Base-by-base conservation (phyloP, 2,888 invertebrate species). In the Agrochola macilenta region DNA sequence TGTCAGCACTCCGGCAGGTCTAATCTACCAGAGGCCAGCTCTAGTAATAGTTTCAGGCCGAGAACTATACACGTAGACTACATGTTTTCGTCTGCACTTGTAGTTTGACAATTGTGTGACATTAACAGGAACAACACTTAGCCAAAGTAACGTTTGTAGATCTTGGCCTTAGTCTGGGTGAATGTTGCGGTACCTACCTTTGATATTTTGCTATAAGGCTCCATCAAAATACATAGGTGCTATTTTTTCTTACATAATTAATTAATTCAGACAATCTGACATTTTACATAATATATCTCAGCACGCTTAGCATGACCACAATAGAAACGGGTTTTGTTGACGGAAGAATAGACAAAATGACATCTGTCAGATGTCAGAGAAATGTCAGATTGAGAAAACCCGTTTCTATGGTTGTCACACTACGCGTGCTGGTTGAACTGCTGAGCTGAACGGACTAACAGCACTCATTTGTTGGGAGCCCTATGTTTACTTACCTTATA, bases 401-500 rank as follows among this genome's bases (percentile, higher is more conserved):
- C 5, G 0, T 46, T 46, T 4, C 46, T 46, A 46, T 3, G 2
- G 12, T 43, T 11, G 2, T 46, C 12, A 46, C 12, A 12, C 12
- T 46, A 12, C 12, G 46, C 46, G 46, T 46, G 46, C 39, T 43
- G 17, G 49, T 49, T 5, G 17, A 5, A 49, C 17, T 30, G 17
- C 23, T 46, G n/a, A 71, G 9, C 43, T 60, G 26, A 23, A 49
- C 11, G 7, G 7, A 49, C 8, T 26, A 5, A 8, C 5, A 49
- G 17, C 11, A 14, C 35, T n/a, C 14, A 23, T 39, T 71, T 77
- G 3, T 46, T 46, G 5, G n/a, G 0, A 14, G n/a, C n/a, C 30
- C 9, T 54, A 26, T 52, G 52, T 52, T 75, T 39, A 75, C 57
- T 26, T 76, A 54, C 52, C 23, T 52, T 78, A 61, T 52, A 77